These are phyloP conservation scores for Apeltes quadracus DNA, from an alignment of 2,113 vertebrate genomes.

Conservation along the genomic window DNA sequence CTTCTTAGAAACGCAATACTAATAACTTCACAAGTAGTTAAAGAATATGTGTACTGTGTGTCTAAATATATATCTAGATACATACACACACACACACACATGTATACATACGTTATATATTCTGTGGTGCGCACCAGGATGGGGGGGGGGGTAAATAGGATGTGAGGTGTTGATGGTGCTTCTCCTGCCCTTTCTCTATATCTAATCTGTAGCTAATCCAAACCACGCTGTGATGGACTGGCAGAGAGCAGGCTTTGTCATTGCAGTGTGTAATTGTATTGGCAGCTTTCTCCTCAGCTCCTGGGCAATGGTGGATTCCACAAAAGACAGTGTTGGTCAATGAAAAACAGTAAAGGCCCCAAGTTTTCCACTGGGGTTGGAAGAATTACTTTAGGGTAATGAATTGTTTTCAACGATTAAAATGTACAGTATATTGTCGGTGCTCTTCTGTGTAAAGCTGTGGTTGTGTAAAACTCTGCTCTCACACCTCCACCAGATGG, in stretches of 20 bases:
- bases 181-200: not conserved
- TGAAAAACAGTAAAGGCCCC: constrained; percentile 22
- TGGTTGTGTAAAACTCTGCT: constrained; percentile 21
- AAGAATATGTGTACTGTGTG: not conserved
- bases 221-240: not conserved
- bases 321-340: constrained; percentile 9
- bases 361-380: constrained; percentile 23
- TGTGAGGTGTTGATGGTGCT: not conserved
- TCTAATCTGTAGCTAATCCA: not conserved
- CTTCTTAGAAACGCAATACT: not conserved
- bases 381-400: constrained; percentile 2
- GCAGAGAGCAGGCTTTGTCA: not conserved
- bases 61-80: not conserved
- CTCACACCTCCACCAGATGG: constrained; percentile 72
- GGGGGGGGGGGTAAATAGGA: not conserved
- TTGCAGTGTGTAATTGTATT: not conserved
- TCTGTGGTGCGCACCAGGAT: not conserved
- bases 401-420: constrained; percentile 2
- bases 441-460: not conserved
- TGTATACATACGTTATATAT: too few species aligned
- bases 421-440: not conserved
- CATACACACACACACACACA: too few species aligned
- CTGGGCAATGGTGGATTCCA: not conserved
- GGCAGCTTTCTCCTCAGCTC: not conserved
- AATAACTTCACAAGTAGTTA: not conserved